Evolutionary conservation across 2,113 vertebrate species (phyloP).

Genomic region (Glaucomys volans): DNA sequence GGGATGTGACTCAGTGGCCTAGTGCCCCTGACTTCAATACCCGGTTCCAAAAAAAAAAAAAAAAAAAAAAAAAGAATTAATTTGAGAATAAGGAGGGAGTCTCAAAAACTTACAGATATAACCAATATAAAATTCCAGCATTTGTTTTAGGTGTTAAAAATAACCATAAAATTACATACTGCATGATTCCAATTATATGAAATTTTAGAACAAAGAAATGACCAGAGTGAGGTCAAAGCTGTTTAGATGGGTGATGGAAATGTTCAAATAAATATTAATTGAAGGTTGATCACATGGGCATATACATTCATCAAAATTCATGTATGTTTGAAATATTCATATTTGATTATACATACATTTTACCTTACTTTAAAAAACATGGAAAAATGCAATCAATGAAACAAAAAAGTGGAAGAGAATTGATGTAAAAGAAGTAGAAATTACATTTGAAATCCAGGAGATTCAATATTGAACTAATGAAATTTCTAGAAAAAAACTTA

Average conservation of each 20-base stretch:
- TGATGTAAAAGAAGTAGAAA: background rate
- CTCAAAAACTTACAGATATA: background rate
- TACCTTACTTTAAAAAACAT: background rate
- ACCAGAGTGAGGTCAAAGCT: background rate
- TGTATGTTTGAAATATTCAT: background rate
- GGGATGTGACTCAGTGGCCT: too few species aligned
- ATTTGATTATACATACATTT: background rate
- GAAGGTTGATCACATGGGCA: background rate
- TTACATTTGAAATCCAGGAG: background rate
- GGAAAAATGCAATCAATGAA: background rate
- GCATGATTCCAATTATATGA: background rate
- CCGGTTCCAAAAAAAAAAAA: too few species aligned
- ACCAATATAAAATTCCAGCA: background rate
- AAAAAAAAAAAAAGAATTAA: background rate
- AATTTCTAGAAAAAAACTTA: background rate
- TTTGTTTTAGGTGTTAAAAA: background rate
- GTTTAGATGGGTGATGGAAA: background rate
- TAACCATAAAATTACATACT: background rate
- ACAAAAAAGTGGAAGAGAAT: background rate
- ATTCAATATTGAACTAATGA: constrained; percentile 17
- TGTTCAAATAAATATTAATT: background rate
- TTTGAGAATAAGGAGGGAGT: background rate
- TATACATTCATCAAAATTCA: background rate
- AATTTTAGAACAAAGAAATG: background rate
- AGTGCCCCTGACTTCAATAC: too few species aligned